A percentile compares a stretch with the other conserved stretches of the same genome.
phyloP scores from a whole-genome alignment of 2,888 invertebrate genomes.

The Aleiodes testaceus region DNA sequence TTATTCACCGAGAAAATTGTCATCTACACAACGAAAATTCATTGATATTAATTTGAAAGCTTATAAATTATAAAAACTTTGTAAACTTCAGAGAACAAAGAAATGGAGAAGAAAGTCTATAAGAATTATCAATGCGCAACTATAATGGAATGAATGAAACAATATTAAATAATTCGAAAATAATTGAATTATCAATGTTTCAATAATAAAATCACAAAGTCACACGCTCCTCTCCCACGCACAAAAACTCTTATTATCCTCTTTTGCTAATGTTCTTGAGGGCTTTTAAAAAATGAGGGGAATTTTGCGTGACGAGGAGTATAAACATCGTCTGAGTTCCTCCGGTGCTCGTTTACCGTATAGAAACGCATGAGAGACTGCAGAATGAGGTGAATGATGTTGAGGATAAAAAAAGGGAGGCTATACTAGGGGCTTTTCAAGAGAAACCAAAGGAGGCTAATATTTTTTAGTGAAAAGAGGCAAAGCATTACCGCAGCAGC shows the following conservation, averaged over 20 bases:
- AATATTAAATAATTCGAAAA: no score
- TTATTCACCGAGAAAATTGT: no score
- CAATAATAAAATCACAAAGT: background rate
- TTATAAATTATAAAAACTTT: no score
- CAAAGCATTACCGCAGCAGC: background rate
- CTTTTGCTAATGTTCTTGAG: slow-evolving; percentile 3
- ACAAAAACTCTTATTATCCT: slow-evolving; percentile 4
- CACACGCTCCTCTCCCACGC: background rate
- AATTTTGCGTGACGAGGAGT: background rate
- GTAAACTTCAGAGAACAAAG: no score
- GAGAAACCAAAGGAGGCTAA: background rate
- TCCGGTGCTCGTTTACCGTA: background rate
- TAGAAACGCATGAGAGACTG: slow-evolving; percentile 22
- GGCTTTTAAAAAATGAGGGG: background rate
- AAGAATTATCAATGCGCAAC: no score
- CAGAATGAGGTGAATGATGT: background rate
- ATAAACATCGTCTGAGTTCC: slow-evolving; percentile 15
- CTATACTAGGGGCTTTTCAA: background rate
- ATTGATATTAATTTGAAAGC: no score
- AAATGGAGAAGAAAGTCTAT: no score
- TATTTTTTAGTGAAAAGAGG: background rate
- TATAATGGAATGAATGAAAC: no score
- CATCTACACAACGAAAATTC: no score
- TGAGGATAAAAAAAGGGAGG: background rate
- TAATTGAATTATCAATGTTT: background rate